Base-by-base conservation (phyloP, 2,797 vertebrate species). In the Selene dorsalis region DNA sequence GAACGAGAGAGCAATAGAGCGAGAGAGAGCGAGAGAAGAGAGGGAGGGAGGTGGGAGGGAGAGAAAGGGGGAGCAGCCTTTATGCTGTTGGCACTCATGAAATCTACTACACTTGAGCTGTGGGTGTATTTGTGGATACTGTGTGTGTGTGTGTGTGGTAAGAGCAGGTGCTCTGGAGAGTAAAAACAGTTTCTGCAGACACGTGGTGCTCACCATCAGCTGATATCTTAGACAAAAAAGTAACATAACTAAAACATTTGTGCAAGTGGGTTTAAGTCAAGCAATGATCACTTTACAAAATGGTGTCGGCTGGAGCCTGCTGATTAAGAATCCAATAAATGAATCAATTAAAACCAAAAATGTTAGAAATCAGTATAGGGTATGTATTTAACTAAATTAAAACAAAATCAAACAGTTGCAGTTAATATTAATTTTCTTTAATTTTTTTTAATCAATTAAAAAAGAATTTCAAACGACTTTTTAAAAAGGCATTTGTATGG, bases 91-190 rank as follows among this genome's bases (percentile, higher is more conserved):
- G 87, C 87, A 80, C 83, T 84, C 72, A 69, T 81, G 79, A 83
- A 89, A 85, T 77, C 83, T 91, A 89, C 90, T 87, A 88, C 83
- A 80, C 79, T 80, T 57, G 82, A 86, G 80, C 81, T 74, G 88
- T 85, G 87, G 67, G 84, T 88, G 85, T 88, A 75, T 85, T 76
- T 84, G 78, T 80, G 79, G 80, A 87, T 59, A 52, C 6, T 32
- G 22, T 58, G 77, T 65, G 58, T 69, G 53, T 77, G 47, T 70
- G 70, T 73, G 48, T 73, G 39, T 62, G 48, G 48, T 74, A 28
- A 22, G 62, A 66, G 72, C 69, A 65, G 38, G 60, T 84, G 74
- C 57, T 67, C 35, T n/a, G 22, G 38, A 41, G 69, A 73, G 61
- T 35, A 28, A 69, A 80, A 58, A 26, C 56, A 48, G 30, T 67